Evolutionary conservation across 2,888 invertebrate genomes (phyloP), one percentile per base, ranked within the genome.

Genomic region (Belgica antarctica): DNA sequence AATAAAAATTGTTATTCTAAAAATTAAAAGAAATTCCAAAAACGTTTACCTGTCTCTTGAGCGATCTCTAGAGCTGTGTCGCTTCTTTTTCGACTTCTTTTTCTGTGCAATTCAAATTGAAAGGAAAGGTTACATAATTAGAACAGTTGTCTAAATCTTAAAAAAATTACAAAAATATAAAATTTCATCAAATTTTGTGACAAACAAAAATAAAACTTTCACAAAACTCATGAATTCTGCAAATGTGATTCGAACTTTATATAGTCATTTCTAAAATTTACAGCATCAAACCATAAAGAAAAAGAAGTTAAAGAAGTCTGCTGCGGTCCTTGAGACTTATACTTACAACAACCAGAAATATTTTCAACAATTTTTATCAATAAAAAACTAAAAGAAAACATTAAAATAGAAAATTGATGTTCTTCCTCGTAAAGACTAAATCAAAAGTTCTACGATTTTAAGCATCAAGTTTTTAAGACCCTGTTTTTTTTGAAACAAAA

Each of bases 71-170:
- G 71, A 71, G 22, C 62, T 69, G 24, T 73, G 70, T 12, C 63
- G 66, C 57, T 72, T 72, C 70, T 73, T 72, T 71, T 72, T 73
- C 1, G 71, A 68, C 8, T 71, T 72, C 36, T 71, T 72, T 62
- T 74, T 74, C 72, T 73, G 72, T 73, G 73, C 71, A 22, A 71
- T 72, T 10, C 4, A 10, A 41, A 41, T n/a, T 10, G 10, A 41
- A 41, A 41, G 12, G 41, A 41, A 15, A 41, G 15, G 10, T 41
- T 10, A n/a, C n/a, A n/a, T n/a, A n/a, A 15, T 41, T 41, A 41
- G 41, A 41, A 41, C 10, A 3, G 41, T n/a, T 41, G 3, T 41
- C 3, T 41, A 15, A 3, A 15, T 52, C 2, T 7, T 22, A 17
- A 22, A 52, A 31, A 31, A 52, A 52, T 52, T 7, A 52, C 22